Conservation (phyloP, 2,888 invertebrate species). For the Meteorus cinctellus region DNA sequence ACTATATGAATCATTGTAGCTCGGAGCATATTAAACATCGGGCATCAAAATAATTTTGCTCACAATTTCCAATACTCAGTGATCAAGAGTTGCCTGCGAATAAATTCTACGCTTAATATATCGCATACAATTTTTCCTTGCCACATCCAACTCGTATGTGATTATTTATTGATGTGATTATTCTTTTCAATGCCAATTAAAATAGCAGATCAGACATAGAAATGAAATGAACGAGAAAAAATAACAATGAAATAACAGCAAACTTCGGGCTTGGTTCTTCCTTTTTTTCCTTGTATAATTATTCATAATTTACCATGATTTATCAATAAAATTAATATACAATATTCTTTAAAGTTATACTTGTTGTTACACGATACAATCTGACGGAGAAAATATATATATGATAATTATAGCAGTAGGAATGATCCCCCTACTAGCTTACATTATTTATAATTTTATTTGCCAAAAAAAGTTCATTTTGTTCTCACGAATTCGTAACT, state of each 20-base stretch:
- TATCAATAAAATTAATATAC: slow-evolving; percentile 73
- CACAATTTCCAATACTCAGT: background rate
- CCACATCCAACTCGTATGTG: background rate
- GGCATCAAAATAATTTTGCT: slow-evolving; percentile 50
- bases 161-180: background rate
- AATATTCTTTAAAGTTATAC: slow-evolving; percentile 69
- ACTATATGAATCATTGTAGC: slow-evolving; percentile 63
- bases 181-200: background rate
- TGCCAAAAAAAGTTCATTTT: slow-evolving; percentile 66
- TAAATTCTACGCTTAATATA: background rate
- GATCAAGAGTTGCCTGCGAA: background rate
- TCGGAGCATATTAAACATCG: slow-evolving; percentile 50
- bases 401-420: slow-evolving; percentile 70
- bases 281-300: slow-evolving; percentile 63
- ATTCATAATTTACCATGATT: slow-evolving; percentile 70
- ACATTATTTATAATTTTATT: slow-evolving; percentile 64
- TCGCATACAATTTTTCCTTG: background rate
- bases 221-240: slow-evolving; percentile 3
- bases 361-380: slow-evolving; percentile 70
- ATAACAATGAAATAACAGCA: slow-evolving; percentile 15
- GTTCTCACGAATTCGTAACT: slow-evolving; percentile 33
- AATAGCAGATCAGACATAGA: slow-evolving; percentile 11
- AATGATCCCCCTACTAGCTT: slow-evolving; percentile 72
- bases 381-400: slow-evolving; percentile 69
- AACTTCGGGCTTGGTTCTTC: slow-evolving; percentile 35